Percentiles rank a stretch among this genome's conserved stretches.
Evolutionary conservation across 2,888 invertebrate genomes (phyloP).

Genomic region (Ferdinandea cuprea): DNA sequence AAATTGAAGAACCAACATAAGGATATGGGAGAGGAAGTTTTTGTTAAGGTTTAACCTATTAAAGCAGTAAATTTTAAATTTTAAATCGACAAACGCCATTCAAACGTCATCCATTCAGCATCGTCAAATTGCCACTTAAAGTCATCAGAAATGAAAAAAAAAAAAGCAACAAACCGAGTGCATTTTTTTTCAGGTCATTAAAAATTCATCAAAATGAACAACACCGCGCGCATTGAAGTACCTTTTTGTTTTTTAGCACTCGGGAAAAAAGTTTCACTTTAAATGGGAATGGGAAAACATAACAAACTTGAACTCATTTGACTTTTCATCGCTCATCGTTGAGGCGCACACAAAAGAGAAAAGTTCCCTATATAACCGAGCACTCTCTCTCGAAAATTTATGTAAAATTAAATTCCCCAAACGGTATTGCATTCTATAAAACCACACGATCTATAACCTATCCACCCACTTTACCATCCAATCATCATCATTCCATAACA

Average conservation of each 20-base stretch:
- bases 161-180: too few species aligned
- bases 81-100: not conserved
- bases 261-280: not conserved
- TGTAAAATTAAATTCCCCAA: constrained; percentile 47
- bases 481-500: constrained; percentile 54
- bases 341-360: not conserved
- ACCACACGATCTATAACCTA: constrained; percentile 40
- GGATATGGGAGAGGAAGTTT: too few species aligned
- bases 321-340: not conserved
- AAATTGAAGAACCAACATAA: too few species aligned
- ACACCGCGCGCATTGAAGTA: not conserved
- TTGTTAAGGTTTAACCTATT: too few species aligned
- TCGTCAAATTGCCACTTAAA: too few species aligned
- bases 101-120: too few species aligned
- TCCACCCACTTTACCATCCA: constrained; percentile 58
- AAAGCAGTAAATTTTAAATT: too few species aligned
- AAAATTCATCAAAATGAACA: not conserved
- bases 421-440: constrained; percentile 40
- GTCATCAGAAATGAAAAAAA: too few species aligned
- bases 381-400: constrained; percentile 15
- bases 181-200: not conserved
- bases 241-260: not conserved
- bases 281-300: not conserved
- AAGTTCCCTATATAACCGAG: not conserved
- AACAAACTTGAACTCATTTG: not conserved